Evolutionary conservation across 2,888 invertebrate species (phyloP), one percentile per base, ranked within the genome.

Genomic region (Liposcelis brunnea): DNA sequence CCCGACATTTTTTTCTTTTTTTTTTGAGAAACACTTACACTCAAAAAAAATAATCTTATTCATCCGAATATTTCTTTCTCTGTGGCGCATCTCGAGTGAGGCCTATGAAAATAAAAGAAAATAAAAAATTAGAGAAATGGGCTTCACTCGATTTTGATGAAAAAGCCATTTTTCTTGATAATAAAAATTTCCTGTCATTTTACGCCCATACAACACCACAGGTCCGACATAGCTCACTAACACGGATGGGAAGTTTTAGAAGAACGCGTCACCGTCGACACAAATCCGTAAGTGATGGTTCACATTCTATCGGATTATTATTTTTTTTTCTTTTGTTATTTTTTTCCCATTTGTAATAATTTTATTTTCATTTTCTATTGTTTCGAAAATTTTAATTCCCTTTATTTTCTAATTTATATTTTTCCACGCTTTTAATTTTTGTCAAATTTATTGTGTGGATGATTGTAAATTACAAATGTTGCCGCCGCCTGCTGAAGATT

Each of bases 251-350:
- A 40, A 40, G 40, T 40, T 21, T 40, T 15, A 40, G 40, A 40
- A 40, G 40, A 40, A 19, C 12, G 19, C 40, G 40, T 5, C 76
- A 76, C 62, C 71, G 75, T 64, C 68, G 76, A 59, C 75, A 76
- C 65, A 71, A 74, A 66, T 76, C 76, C 63, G 76, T 76, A 72
- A 76, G 76, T 72, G 56, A 18, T 43, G 34, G 15, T 31, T 33
- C 21, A 18, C 42, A 31, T 44, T 19, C 47, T 40, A 37, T 34
- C 38, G 35, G 46, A 36, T 46, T 19, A 32, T 14, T 32, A 19
- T 35, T 12, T 36, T 2, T 59, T 50, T 54, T 53, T 51, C n/a
- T n/a, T n/a, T n/a, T n/a, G n/a, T n/a, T n/a, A n/a, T 48, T 47
- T 48, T 48, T 51, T 52, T 26, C 26, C 26, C 26, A 26, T 26